phyloP scores from a whole-genome alignment of 2,113 vertebrate genomes.

The Nannobrachium achirus region DNA sequence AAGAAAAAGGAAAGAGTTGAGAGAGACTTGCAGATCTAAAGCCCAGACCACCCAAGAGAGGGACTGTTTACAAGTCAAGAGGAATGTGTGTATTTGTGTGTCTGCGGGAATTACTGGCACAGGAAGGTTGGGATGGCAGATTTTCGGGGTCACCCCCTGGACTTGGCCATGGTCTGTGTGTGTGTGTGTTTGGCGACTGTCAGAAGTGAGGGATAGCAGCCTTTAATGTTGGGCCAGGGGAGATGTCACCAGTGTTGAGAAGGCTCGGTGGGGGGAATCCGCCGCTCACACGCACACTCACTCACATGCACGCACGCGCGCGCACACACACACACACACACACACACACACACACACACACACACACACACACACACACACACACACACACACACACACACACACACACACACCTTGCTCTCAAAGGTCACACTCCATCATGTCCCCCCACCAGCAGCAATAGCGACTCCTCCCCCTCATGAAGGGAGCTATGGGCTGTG shows the following conservation, averaged over 20 bases:
- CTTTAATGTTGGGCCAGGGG: constrained; percentile 58
- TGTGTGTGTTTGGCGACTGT: constrained; percentile 38
- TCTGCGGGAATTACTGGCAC: constrained; percentile 54
- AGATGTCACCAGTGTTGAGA: constrained; percentile 57
- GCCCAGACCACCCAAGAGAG: constrained; percentile 62
- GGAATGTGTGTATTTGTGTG: constrained; percentile 6
- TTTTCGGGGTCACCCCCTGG: constrained; percentile 53
- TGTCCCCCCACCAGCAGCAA: constrained; percentile 62
- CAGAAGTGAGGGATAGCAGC: constrained; percentile 54
- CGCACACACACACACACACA: constrained; percentile 25
- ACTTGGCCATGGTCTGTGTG: constrained; percentile 18
- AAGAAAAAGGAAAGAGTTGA: constrained; percentile 33
- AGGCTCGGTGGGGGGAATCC: constrained; percentile 48
- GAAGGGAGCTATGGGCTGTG: constrained; percentile 55
- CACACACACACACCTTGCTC: constrained; percentile 33
- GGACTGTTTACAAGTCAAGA: constrained; percentile 48
- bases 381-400: constrained; percentile 40
- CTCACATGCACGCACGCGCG: constrained; percentile 1
- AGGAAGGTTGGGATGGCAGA: constrained; percentile 52
- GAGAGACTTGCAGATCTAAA: constrained; percentile 48
- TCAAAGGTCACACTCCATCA: constrained; percentile 80
- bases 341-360: not conserved
- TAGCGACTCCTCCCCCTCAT: constrained; percentile 56
- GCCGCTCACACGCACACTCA: constrained; percentile 18
- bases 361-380: constrained; percentile 32